phyloP scores from a whole-genome alignment of 2,797 vertebrate species.

The Monodelphis domestica region DNA sequence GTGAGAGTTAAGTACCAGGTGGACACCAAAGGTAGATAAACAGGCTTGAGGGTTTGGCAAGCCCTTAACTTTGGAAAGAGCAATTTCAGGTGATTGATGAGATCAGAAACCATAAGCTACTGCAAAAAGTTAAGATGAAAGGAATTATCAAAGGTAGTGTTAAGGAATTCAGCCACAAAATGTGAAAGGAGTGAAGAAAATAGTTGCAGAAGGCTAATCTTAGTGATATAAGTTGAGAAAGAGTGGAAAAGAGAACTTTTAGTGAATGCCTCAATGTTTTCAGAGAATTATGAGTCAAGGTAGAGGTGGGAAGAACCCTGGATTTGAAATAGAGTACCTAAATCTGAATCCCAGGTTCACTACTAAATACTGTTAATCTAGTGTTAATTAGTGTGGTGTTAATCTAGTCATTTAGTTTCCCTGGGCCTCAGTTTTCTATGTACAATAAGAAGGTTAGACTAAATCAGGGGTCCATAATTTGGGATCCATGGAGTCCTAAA shows the following conservation, averaged over 20 bases:
- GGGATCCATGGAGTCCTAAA: too few relatives aligned
- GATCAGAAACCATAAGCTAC: not conserved
- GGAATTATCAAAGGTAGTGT: not conserved
- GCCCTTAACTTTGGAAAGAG: not conserved
- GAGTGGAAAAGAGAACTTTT: not conserved
- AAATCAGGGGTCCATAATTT: too few relatives aligned
- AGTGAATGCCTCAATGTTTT: not conserved
- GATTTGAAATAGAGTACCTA: too few relatives aligned
- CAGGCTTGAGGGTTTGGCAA: too few relatives aligned
- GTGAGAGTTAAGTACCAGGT: too few relatives aligned
- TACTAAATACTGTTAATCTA: too few relatives aligned
- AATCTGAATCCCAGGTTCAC: too few relatives aligned
- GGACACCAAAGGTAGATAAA: too few relatives aligned
- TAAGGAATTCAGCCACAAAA: not conserved
- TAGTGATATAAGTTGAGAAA: not conserved
- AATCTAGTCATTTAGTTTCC: slow-evolving; percentile 1
- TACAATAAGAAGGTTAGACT: not conserved
- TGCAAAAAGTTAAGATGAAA: not conserved
- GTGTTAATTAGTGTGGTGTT: too few relatives aligned
- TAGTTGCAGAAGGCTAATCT: not conserved
- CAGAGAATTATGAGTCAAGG: not conserved
- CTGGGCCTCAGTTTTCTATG: not conserved
- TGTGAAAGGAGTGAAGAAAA: too few relatives aligned
- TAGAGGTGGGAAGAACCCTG: too few relatives aligned
- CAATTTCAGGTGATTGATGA: not conserved